Evolutionary conservation across 1,140 invertebrate genomes (phyloP).

Genomic region (Drosophila quadrilineata): DNA sequence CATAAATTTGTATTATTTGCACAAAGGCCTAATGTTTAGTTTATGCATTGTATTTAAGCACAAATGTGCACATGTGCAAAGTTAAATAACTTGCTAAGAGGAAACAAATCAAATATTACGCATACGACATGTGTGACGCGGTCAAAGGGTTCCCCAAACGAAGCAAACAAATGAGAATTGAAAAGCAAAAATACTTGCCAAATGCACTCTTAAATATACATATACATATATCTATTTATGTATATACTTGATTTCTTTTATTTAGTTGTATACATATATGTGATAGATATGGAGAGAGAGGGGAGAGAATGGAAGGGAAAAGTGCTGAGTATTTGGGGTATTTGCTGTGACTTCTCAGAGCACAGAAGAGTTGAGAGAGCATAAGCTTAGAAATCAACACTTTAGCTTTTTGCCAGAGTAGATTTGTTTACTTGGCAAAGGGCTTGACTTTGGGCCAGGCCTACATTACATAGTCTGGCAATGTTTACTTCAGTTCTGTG

Average conservation of each 20-base stretch:
- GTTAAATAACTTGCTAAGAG: slow-evolving; percentile 40
- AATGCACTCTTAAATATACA: too few relatives aligned
- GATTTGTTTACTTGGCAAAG: slow-evolving; percentile 29
- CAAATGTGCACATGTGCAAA: slow-evolving; percentile 30
- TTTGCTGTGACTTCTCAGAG: slow-evolving; percentile 19
- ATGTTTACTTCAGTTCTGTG: slow-evolving; percentile 59
- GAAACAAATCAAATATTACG: slow-evolving; percentile 54
- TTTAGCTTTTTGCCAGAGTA: slow-evolving; percentile 16
- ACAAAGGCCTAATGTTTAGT: slow-evolving; percentile 18
- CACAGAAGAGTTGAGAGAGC: background rate
- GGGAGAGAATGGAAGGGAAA: background rate
- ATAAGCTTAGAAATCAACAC: slow-evolving; percentile 53
- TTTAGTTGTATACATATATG: too few relatives aligned
- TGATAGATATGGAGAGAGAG: too few relatives aligned
- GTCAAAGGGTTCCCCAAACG: slow-evolving; percentile 12
- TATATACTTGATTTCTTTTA: slow-evolving; percentile 22
- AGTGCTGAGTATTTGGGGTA: background rate
- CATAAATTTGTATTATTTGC: slow-evolving; percentile 1
- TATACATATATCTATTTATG: too few relatives aligned
- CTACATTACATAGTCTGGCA: slow-evolving; percentile 34
- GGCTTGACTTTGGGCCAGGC: too few relatives aligned
- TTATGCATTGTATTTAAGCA: too few relatives aligned
- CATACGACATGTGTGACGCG: slow-evolving; percentile 39
- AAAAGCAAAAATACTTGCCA: slow-evolving; percentile 24
- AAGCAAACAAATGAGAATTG: slow-evolving; percentile 37